phyloP scores from a whole-genome alignment of 2,113 vertebrate species.

The Petrocephalus zakoni region DNA sequence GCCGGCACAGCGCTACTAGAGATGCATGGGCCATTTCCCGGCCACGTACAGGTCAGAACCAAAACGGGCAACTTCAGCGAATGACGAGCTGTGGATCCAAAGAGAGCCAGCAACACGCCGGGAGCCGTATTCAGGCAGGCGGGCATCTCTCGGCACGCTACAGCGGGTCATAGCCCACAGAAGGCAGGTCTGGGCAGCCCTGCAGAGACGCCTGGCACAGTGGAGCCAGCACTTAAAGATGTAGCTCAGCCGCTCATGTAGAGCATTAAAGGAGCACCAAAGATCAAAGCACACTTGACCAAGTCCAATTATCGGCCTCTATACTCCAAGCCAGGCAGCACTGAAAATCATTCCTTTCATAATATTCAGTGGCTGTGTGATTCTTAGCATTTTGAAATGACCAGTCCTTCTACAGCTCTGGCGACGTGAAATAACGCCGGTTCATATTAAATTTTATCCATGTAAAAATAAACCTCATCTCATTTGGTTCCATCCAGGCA shows the following conservation, averaged over 20 bases:
- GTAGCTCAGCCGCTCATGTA: conserved; percentile 18
- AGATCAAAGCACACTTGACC: conserved; percentile 45
- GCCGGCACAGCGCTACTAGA: neutral
- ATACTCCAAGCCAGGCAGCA: conserved; percentile 28
- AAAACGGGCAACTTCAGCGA: conserved; percentile 3
- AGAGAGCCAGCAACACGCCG: neutral
- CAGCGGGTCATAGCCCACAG: neutral
- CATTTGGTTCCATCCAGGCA: conserved; percentile 30
- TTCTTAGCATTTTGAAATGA: conserved; percentile 17
- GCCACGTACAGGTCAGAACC: conserved; percentile 25
- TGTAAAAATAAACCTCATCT: conserved; percentile 37
- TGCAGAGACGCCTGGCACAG: neutral
- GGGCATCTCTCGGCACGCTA: neutral
- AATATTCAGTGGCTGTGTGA: conserved; percentile 36
- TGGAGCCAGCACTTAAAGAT: neutral
- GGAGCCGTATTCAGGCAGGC: neutral
- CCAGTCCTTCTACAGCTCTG: conserved; percentile 16
- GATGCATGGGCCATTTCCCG: neutral
- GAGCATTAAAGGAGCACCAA: conserved; percentile 28
- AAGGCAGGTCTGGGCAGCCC: neutral
- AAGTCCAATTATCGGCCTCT: conserved; percentile 44
- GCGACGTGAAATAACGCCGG: neutral
- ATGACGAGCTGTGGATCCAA: neutral
- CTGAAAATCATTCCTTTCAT: conserved; percentile 33
- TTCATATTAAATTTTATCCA: conserved; percentile 26